Evolutionary conservation across 2,888 invertebrate genomes (phyloP).

Genomic region (Labia minor): DNA sequence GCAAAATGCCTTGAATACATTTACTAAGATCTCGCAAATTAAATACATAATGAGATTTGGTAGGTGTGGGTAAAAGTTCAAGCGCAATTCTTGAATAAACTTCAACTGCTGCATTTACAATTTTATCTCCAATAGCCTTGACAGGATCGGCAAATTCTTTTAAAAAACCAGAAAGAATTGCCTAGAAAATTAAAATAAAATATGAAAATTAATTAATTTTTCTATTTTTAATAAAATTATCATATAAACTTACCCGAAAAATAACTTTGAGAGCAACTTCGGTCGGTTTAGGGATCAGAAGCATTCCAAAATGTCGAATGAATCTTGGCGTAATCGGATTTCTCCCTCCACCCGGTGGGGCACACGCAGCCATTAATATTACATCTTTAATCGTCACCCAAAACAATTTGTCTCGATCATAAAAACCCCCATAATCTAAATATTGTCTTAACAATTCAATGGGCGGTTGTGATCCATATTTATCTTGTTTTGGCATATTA

Average conservation of each 20-base stretch:
- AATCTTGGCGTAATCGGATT: constrained; percentile 76
- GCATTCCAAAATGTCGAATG: constrained; percentile 77
- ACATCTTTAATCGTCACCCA: constrained; percentile 84
- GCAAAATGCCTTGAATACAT: constrained; percentile 79
- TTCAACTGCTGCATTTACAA: constrained; percentile 74
- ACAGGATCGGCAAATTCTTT: constrained; percentile 63
- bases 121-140: constrained; percentile 51
- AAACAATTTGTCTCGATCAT: constrained; percentile 75
- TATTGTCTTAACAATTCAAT: constrained; percentile 74
- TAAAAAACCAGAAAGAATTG: constrained; percentile 65
- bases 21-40: constrained; percentile 85
- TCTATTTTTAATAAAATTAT: neutral
- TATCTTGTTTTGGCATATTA: constrained; percentile 79
- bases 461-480: constrained; percentile 84
- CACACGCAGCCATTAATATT: constrained; percentile 71
- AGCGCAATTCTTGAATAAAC: constrained; percentile 68
- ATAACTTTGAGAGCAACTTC: constrained; percentile 65
- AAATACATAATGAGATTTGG: constrained; percentile 87
- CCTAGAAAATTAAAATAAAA: constrained; percentile 36
- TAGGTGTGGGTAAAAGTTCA: constrained; percentile 78
- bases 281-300: constrained; percentile 71
- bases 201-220: constrained; percentile 14
- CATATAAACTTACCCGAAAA: constrained; percentile 43
- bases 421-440: constrained; percentile 67
- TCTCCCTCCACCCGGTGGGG: constrained; percentile 82